phyloP scores from a whole-genome alignment of 2,888 invertebrate genomes.

The Athalia circularis region DNA sequence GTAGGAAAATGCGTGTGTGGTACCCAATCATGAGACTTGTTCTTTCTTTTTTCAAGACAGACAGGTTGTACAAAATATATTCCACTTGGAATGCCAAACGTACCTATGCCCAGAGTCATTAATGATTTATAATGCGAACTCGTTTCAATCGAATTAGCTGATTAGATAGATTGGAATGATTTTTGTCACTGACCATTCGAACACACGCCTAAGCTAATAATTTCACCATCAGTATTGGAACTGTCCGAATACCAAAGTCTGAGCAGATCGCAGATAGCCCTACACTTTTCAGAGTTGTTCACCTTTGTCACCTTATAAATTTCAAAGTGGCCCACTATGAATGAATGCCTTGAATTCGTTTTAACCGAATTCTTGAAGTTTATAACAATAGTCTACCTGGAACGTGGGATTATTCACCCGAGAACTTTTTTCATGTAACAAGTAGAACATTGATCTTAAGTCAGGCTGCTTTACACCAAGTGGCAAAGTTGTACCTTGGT shows the following conservation, averaged over 20 bases:
- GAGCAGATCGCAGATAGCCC: conserved; percentile 75
- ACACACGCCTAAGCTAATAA: conserved; percentile 76
- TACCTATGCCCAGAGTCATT: conserved; percentile 67
- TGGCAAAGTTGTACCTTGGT: conserved; percentile 74
- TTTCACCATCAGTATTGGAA: conserved; percentile 66
- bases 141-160: background rate
- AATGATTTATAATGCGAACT: conserved; percentile 24
- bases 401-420: too few relatives aligned
- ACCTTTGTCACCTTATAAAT: conserved; percentile 58
- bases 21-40: conserved; percentile 56
- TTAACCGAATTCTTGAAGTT: too few relatives aligned
- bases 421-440: conserved; percentile 68
- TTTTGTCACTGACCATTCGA: conserved; percentile 75
- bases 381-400: too few relatives aligned
- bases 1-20: conserved; percentile 59
- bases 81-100: conserved; percentile 76
- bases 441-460: conserved; percentile 77
- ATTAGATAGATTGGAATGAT: background rate
- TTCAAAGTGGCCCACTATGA: conserved; percentile 49
- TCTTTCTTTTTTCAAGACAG: conserved; percentile 51
- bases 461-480: conserved; percentile 76
- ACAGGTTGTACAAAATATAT: conserved; percentile 79
- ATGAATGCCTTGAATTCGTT: too few relatives aligned
- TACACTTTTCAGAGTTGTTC: conserved; percentile 66
- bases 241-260: conserved; percentile 76